Conservation (phyloP, 2,113 vertebrate genomes). For the Aptenodytes forsteri region DNA sequence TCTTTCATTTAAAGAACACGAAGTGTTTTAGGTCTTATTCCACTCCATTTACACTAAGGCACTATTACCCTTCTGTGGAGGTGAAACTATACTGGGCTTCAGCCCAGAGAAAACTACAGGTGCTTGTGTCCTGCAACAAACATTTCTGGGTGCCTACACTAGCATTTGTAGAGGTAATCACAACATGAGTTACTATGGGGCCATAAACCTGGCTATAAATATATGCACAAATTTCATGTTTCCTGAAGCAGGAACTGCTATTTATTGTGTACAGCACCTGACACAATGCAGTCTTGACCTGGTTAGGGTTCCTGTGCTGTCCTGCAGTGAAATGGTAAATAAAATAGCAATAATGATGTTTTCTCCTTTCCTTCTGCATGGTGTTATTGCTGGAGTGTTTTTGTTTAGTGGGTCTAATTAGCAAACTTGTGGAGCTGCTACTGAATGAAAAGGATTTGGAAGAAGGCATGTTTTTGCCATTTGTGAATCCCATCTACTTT, state of each 20-base stretch:
- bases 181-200: not conserved
- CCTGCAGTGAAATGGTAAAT: not conserved
- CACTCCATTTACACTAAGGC: not conserved
- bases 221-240: not conserved
- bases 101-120: not conserved
- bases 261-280: conserved; percentile 14
- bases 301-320: not conserved
- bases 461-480: not conserved
- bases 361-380: not conserved
- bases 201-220: not conserved
- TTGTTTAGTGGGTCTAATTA: not conserved
- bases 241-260: conserved; percentile 6
- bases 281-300: not conserved
- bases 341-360: not conserved
- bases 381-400: not conserved
- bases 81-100: not conserved
- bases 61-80: not conserved
- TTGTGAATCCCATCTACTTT: not conserved
- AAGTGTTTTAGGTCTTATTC: not conserved
- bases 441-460: not conserved
- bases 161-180: not conserved
- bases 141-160: not conserved
- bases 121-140: not conserved
- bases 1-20: conserved; percentile 10
- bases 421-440: not conserved